These are phyloP conservation scores for Stenoptilia bipunctidactyla DNA, from an alignment of 2,888 invertebrate species.

Conservation along the genomic window DNA sequence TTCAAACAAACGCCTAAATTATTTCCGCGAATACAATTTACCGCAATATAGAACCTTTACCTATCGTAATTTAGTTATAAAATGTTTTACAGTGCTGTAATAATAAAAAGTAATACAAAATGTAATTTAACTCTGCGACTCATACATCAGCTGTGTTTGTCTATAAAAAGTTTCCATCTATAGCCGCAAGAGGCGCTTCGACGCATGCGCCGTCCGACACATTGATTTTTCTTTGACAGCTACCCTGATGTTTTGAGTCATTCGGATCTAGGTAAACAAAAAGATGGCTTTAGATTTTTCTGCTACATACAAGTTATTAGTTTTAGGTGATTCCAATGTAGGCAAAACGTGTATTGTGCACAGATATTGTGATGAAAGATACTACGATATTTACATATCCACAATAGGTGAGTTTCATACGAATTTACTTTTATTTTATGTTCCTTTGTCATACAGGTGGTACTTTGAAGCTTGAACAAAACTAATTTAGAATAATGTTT, in stretches of 20 bases:
- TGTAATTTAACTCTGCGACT: too few relatives aligned
- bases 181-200: not conserved
- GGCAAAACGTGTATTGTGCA: conserved; percentile 93
- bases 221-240: conserved; percentile 70
- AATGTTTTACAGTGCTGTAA: too few relatives aligned
- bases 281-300: conserved; percentile 87
- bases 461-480: conserved; percentile 34
- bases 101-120: too few relatives aligned
- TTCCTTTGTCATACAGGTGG: conserved; percentile 48
- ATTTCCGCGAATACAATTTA: too few relatives aligned
- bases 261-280: conserved; percentile 60
- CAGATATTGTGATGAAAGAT: conserved; percentile 90
- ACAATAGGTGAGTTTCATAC: conserved; percentile 81
- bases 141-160: too few relatives aligned
- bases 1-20: too few relatives aligned
- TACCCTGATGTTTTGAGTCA: conserved; percentile 55
- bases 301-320: conserved; percentile 88
- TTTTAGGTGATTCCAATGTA: conserved; percentile 90
- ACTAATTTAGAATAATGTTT: too few relatives aligned
- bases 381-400: conserved; percentile 91
- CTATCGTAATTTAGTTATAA: too few relatives aligned
- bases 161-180: too few relatives aligned
- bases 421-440: conserved; percentile 48
- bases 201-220: conserved; percentile 54
- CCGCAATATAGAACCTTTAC: too few relatives aligned